A percentile compares a stretch with the other conserved stretches of the same genome.
These are phyloP conservation scores for Engystomops pustulosus DNA, from an alignment of 2,113 vertebrate genomes.

Conservation along the genomic window DNA sequence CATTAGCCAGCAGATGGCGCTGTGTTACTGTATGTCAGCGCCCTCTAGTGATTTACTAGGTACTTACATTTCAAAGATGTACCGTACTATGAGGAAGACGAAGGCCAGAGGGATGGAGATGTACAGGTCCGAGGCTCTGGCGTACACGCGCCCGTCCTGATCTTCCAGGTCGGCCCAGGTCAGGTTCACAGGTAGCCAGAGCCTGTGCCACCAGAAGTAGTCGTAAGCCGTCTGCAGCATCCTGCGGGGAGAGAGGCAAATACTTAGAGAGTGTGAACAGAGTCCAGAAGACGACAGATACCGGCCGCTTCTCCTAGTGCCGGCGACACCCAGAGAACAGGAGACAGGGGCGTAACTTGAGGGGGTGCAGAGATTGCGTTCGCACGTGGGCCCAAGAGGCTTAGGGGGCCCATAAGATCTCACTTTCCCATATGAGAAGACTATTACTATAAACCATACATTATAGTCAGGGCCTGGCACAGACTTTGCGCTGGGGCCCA, in stretches of 20 bases:
- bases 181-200: constrained; percentile 90
- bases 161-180: constrained; percentile 93
- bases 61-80: constrained; percentile 90
- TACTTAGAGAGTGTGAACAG: too few species aligned
- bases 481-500: too few species aligned
- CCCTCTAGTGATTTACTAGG: background rate
- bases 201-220: constrained; percentile 92
- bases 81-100: constrained; percentile 84
- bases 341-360: too few species aligned
- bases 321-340: too few species aligned
- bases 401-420: too few species aligned
- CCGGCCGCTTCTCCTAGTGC: too few species aligned
- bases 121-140: constrained; percentile 86
- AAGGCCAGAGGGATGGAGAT: constrained; percentile 86
- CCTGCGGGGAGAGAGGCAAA: constrained; percentile 64
- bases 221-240: constrained; percentile 87
- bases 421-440: too few species aligned
- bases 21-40: background rate
- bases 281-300: too few species aligned
- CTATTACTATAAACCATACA: too few species aligned
- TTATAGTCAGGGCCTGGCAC: too few species aligned
- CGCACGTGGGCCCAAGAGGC: too few species aligned
- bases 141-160: constrained; percentile 83
- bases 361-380: too few species aligned
- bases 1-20: background rate